Conservation (phyloP, 1,140 invertebrate genomes). For the Diuraphis noxia region DNA sequence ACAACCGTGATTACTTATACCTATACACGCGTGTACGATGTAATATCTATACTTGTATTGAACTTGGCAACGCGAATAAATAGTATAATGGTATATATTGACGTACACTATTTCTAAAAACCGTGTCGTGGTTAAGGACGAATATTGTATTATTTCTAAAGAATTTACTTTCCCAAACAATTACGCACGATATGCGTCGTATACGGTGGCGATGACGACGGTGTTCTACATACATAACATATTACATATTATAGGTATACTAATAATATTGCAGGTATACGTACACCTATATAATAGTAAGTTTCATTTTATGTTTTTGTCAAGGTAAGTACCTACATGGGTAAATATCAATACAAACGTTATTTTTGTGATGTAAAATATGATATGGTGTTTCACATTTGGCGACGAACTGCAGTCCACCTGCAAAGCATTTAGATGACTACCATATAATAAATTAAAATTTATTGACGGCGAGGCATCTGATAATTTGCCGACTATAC, state of each 20-base stretch:
- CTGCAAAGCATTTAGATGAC: neutral
- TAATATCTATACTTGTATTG: neutral
- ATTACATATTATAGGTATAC: neutral
- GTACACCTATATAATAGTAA: neutral
- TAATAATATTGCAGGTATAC: neutral
- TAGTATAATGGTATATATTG: neutral
- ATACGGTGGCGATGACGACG: neutral
- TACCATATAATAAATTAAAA: neutral
- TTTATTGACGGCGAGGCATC: neutral
- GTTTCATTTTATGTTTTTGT: neutral
- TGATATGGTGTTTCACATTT: neutral
- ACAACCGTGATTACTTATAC: neutral
- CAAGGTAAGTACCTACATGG: neutral
- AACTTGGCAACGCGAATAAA: neutral
- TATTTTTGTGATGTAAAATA: neutral
- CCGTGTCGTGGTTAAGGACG: constrained; percentile 8
- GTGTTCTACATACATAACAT: neutral
- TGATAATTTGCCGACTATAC: neutral
- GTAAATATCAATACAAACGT: neutral
- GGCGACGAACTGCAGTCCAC: neutral
- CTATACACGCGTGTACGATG: neutral
- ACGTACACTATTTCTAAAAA: neutral
- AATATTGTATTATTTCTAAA: constrained; percentile 29
- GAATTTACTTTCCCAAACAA: constrained; percentile 27
- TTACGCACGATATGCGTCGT: neutral